Conservation (phyloP, 2,888 invertebrate genomes). For the Caenorhabditis becei region DNA sequence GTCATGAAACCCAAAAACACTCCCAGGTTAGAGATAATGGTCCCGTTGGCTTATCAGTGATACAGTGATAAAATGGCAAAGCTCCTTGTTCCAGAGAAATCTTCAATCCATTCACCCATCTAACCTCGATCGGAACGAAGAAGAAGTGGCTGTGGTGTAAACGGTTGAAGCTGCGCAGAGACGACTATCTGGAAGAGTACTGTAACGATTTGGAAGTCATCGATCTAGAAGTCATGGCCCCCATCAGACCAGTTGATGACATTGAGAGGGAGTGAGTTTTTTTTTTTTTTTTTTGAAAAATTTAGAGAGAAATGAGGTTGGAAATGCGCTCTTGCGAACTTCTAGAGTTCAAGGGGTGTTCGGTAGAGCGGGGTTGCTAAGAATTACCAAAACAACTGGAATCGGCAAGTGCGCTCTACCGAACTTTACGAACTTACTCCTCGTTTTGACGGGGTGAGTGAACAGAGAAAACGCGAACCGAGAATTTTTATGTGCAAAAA, state of each 20-base stretch:
- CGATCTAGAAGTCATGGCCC: slow-evolving; percentile 59
- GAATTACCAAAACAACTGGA: too few species aligned
- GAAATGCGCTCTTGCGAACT: not conserved
- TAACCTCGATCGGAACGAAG: not conserved
- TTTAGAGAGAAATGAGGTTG: not conserved
- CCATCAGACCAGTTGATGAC: slow-evolving; percentile 33
- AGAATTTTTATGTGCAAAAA: too few species aligned
- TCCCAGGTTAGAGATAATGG: slow-evolving; percentile 16
- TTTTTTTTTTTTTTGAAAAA: not conserved
- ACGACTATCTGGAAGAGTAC: slow-evolving; percentile 53
- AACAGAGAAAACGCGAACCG: too few species aligned
- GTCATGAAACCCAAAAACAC: slow-evolving; percentile 42
- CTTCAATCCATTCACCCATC: slow-evolving; percentile 32
- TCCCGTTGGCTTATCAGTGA: too few species aligned
- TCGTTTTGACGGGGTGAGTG: too few species aligned
- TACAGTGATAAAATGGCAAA: too few species aligned
- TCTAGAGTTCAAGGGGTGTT: too few species aligned
- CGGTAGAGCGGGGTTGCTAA: too few species aligned
- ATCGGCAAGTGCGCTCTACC: too few species aligned
- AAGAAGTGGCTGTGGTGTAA: slow-evolving; percentile 28
- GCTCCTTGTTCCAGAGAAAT: slow-evolving; percentile 30
- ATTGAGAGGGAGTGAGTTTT: slow-evolving; percentile 13
- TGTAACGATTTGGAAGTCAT: slow-evolving; percentile 57
- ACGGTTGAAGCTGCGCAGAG: slow-evolving; percentile 47
- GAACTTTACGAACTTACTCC: too few species aligned